phyloP scores from a whole-genome alignment of 2,888 invertebrate species.

The Mythimna ferrago region DNA sequence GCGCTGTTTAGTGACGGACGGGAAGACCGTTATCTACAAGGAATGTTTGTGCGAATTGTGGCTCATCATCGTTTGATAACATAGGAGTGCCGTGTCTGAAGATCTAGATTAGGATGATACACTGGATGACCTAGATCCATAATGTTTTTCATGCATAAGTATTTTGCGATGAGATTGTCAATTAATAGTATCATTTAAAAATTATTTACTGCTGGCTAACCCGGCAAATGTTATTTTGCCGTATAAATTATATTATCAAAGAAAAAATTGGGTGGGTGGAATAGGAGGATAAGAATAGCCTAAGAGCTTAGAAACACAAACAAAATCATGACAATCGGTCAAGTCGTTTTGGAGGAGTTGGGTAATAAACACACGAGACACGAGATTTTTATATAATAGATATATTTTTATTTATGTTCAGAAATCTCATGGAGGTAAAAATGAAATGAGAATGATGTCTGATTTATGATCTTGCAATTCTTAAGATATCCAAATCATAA shows the following conservation, averaged over 20 bases:
- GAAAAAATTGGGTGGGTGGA: too few relatives aligned
- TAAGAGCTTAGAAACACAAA: too few relatives aligned
- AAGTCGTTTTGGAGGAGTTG: too few relatives aligned
- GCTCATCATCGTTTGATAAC: constrained; percentile 44
- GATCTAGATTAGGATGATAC: constrained; percentile 35
- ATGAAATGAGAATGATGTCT: too few relatives aligned
- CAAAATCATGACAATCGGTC: too few relatives aligned
- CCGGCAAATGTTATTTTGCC: too few relatives aligned
- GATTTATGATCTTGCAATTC: not conserved
- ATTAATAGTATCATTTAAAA: not conserved
- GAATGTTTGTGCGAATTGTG: constrained; percentile 48
- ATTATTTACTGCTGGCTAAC: not conserved
- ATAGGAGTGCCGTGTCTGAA: constrained; percentile 38
- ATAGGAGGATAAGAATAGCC: too few relatives aligned
- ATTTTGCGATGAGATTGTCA: constrained; percentile 1
- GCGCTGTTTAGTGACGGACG: constrained; percentile 38
- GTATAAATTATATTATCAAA: too few relatives aligned
- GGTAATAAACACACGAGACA: too few relatives aligned
- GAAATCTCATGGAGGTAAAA: too few relatives aligned
- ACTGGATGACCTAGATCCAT: constrained; percentile 14
- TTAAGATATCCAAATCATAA: not conserved
- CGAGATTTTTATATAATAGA: too few relatives aligned
- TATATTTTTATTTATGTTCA: too few relatives aligned
- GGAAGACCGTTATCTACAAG: constrained; percentile 50
- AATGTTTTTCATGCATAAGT: constrained; percentile 14